These are phyloP conservation scores for Oreochromis spilurus DNA, from an alignment of 2,113 vertebrate species.

Conservation along the genomic window DNA sequence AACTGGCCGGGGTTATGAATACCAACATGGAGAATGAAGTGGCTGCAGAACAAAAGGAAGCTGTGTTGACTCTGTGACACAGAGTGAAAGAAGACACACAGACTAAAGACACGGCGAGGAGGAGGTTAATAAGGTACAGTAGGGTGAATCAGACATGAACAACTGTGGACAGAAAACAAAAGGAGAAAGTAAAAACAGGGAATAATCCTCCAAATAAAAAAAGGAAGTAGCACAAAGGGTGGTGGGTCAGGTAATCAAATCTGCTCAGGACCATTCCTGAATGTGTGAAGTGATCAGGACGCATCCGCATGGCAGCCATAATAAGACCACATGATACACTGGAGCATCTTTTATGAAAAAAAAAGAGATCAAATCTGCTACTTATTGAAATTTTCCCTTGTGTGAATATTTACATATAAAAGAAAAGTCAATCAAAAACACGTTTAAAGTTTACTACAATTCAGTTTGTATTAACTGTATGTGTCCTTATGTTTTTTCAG, in stretches of 20 bases:
- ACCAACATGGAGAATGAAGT: background rate
- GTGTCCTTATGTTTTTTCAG: background rate
- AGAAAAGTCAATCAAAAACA: background rate
- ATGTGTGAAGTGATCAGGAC: background rate
- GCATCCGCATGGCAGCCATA: background rate
- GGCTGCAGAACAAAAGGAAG: background rate
- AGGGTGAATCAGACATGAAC: background rate
- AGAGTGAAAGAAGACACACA: background rate
- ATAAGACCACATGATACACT: background rate
- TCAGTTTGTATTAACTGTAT: background rate
- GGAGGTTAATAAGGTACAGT: background rate
- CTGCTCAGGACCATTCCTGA: background rate
- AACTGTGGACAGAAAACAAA: background rate
- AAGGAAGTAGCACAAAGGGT: too few species aligned
- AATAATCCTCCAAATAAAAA: background rate
- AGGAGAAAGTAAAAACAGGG: background rate
- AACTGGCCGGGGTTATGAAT: background rate
- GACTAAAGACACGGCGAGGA: background rate
- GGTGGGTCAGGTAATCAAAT: too few species aligned
- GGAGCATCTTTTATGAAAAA: background rate
- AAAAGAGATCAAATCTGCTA: background rate
- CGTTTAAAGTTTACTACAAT: background rate
- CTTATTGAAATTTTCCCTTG: background rate
- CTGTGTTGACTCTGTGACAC: background rate
- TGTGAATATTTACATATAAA: background rate